Percentiles rank a stretch among this genome's conserved stretches.
Conservation (phyloP, 2,888 invertebrate species). For the Megamerina dolium region DNA sequence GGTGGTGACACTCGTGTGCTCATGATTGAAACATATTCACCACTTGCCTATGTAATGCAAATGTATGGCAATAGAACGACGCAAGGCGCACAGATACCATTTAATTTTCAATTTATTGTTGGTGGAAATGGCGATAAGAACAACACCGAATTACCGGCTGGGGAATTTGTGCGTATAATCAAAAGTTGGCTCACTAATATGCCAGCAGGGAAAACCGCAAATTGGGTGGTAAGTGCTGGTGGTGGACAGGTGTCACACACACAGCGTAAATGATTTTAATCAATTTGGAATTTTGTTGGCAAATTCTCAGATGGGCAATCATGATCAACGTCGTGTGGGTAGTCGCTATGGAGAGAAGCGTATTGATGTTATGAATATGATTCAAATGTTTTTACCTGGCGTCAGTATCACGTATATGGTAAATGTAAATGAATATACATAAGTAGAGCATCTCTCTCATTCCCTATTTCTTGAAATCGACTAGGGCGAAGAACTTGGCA, state of each 20-base stretch:
- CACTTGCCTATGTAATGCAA: slow-evolving; percentile 50
- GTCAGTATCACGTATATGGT: slow-evolving; percentile 58
- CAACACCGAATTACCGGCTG: slow-evolving; percentile 41
- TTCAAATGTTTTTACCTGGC: slow-evolving; percentile 60
- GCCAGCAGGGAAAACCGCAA: slow-evolving; percentile 53
- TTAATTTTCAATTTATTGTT: slow-evolving; percentile 60
- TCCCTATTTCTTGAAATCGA: not conserved
- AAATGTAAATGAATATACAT: slow-evolving; percentile 24
- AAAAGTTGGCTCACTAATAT: slow-evolving; percentile 56
- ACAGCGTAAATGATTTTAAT: too few relatives aligned
- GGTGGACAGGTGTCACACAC: too few relatives aligned
- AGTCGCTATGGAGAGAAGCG: slow-evolving; percentile 60
- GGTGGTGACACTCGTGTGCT: slow-evolving; percentile 52
- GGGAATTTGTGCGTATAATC: slow-evolving; percentile 52
- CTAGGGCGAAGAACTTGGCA: slow-evolving; percentile 50
- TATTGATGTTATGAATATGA: slow-evolving; percentile 74
- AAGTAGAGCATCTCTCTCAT: slow-evolving; percentile 21
- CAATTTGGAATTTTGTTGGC: not conserved
- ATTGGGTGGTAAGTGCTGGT: slow-evolving; percentile 59
- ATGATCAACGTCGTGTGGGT: slow-evolving; percentile 61
- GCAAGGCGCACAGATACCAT: slow-evolving; percentile 57
- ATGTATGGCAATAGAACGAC: slow-evolving; percentile 55
- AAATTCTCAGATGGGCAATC: slow-evolving; percentile 59
- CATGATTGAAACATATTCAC: slow-evolving; percentile 60
- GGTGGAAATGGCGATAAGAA: slow-evolving; percentile 53